These are phyloP conservation scores for Rhineura floridana DNA, from an alignment of 2,113 vertebrate species.

Conservation along the genomic window DNA sequence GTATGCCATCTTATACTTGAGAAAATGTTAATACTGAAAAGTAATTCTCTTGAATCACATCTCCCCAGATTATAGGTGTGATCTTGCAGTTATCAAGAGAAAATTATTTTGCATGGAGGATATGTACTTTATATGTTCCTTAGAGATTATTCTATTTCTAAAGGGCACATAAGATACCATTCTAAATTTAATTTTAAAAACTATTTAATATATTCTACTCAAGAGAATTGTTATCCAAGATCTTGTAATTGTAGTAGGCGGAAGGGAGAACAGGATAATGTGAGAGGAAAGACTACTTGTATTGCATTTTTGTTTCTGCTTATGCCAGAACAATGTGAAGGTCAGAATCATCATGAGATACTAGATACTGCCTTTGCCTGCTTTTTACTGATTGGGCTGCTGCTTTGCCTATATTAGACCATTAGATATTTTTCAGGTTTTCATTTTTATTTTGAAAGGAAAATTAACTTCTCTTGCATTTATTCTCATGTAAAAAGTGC, in stretches of 20 bases:
- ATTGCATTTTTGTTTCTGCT: not conserved
- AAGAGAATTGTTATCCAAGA: not conserved
- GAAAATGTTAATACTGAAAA: not conserved
- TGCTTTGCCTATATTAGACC: not conserved
- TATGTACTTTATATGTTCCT: not conserved
- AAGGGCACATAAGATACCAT: not conserved
- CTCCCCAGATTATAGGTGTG: not conserved
- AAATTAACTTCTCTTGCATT: not conserved
- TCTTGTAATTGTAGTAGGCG: not conserved
- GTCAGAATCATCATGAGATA: not conserved
- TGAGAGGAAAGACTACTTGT: not conserved
- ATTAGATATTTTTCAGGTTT: not conserved
- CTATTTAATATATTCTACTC: not conserved
- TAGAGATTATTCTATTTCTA: not conserved
- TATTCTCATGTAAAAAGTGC: not conserved
- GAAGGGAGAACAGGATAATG: not conserved
- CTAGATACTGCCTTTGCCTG: not conserved
- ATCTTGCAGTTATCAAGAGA: not conserved
- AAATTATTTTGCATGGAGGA: not conserved
- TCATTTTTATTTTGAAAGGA: not conserved
- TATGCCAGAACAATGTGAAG: not conserved
- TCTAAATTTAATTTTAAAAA: not conserved
- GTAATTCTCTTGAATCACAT: not conserved
- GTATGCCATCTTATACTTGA: not conserved
- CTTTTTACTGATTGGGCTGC: not conserved